These are phyloP conservation scores for Chloroclystis v-ata DNA, from an alignment of 2,888 invertebrate species.

Conservation along the genomic window DNA sequence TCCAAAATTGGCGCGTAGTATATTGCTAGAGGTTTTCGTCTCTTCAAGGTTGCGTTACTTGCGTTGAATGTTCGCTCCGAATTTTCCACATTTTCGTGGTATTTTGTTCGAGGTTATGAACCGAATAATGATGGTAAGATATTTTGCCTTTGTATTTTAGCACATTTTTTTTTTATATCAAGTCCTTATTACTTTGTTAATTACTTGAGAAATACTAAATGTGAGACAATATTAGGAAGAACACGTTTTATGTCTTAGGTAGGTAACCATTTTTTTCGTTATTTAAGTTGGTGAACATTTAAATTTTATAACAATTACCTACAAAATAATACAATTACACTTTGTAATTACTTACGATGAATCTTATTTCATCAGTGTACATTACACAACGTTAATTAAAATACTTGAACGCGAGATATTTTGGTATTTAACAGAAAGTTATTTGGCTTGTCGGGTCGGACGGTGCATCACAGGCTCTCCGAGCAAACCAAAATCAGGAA, in stretches of 20 bases:
- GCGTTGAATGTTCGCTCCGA: conserved; percentile 17
- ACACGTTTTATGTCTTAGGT: too few species aligned
- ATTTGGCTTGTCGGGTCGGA: conserved; percentile 8
- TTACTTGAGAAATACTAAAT: too few species aligned
- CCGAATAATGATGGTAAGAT: neutral
- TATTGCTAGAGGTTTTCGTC: conserved; percentile 40
- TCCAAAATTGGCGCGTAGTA: conserved; percentile 45
- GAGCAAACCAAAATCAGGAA: conserved; percentile 25
- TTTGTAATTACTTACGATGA: too few species aligned
- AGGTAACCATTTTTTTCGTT: too few species aligned
- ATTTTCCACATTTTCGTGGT: conserved; percentile 23
- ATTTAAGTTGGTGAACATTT: too few species aligned
- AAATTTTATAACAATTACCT: too few species aligned
- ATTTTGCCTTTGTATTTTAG: too few species aligned
- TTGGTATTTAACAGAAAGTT: conserved; percentile 7
- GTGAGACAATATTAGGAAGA: too few species aligned
- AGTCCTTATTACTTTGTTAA: neutral
- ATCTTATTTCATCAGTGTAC: too few species aligned
- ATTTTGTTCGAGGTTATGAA: conserved; percentile 8
- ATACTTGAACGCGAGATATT: too few species aligned
- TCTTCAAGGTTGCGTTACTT: conserved; percentile 41
- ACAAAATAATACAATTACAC: too few species aligned
- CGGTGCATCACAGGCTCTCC: conserved; percentile 17
- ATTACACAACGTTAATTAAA: too few species aligned
- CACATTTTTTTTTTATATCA: neutral